Base-by-base conservation (phyloP, 2,888 invertebrate species). In the Thysanoteuthis rhombus region DNA sequence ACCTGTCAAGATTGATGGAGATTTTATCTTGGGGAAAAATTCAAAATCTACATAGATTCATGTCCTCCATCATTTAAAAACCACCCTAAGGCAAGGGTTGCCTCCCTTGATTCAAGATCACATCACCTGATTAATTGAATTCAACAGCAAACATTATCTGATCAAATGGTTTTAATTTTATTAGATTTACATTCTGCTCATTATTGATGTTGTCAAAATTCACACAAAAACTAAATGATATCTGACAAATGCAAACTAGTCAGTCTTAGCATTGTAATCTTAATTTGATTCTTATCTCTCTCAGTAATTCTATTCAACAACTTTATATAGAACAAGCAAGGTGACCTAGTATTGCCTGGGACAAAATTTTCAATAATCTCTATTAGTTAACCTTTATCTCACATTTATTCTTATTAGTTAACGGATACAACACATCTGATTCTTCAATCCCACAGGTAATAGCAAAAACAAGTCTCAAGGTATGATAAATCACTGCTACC, bases 21-120 rank as follows among this genome's bases (percentile, higher is more conserved):
- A 75, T 75, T 75, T n/a, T 75, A 75, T 75, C 75, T 75, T 75
- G 75, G n/a, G 75, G 75, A n/a, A n/a, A 75, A 75, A 75, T 75
- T 75, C 6, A 75, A n/a, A 75, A 75, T 75, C 75, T 75, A 75
- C n/a, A 75, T n/a, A 75, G 75, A 75, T 75, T 75, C 25, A 75
- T 75, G n/a, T 10, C n/a, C n/a, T n/a, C 4, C n/a, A 12, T 75
- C n/a, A 58, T 75, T 75, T 75, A n/a, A 75, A 75, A 75, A 75
- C 36, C n/a, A 75, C n/a, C 75, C 19, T 0, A 12, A n/a, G 75
- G n/a, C n/a, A 75, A 36, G 36, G 36, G 75, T 75, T 75, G 16
- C 36, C 75, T 75, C 75, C 75, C 75, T 75, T 75, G 12, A n/a
- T 75, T 16, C 36, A n/a, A 75, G 75, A 75, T 75, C n/a, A n/a